These are phyloP conservation scores for Puntigrus tetrazona DNA, from an alignment of 2,113 vertebrate species.

Conservation along the genomic window DNA sequence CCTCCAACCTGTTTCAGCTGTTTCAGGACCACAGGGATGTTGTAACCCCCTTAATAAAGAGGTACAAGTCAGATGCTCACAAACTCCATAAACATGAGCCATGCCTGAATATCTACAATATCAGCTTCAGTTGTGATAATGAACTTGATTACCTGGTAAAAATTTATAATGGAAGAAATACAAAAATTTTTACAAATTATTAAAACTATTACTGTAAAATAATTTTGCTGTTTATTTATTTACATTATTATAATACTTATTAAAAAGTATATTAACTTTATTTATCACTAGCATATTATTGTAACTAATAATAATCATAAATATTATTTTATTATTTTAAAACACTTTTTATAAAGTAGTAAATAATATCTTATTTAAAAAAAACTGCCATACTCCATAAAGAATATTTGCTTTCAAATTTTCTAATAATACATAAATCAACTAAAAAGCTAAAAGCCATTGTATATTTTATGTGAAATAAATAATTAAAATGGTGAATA, in stretches of 20 bases:
- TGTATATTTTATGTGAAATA: neutral
- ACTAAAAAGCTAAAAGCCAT: neutral
- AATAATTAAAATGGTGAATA: no score
- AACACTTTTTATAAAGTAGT: neutral
- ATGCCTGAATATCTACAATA: neutral
- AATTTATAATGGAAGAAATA: neutral
- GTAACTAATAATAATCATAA: neutral
- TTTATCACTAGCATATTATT: neutral
- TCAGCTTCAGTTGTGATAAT: neutral
- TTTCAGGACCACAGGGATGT: slow-evolving; percentile 88
- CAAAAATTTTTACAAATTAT: neutral
- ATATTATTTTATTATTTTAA: neutral
- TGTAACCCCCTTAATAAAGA: slow-evolving; percentile 83
- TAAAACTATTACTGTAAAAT: neutral
- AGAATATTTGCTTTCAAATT: neutral
- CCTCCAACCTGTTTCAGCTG: slow-evolving; percentile 91
- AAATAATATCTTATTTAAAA: neutral
- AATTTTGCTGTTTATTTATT: neutral
- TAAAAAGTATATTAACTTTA: neutral
- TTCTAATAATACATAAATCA: neutral
- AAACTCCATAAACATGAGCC: neutral
- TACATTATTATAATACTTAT: neutral
- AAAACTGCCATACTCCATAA: neutral
- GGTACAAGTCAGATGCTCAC: slow-evolving; percentile 68
- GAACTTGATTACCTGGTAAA: neutral